These are phyloP conservation scores for Sminthurides aquaticus DNA, from an alignment of 2,888 invertebrate species.

Conservation along the genomic window DNA sequence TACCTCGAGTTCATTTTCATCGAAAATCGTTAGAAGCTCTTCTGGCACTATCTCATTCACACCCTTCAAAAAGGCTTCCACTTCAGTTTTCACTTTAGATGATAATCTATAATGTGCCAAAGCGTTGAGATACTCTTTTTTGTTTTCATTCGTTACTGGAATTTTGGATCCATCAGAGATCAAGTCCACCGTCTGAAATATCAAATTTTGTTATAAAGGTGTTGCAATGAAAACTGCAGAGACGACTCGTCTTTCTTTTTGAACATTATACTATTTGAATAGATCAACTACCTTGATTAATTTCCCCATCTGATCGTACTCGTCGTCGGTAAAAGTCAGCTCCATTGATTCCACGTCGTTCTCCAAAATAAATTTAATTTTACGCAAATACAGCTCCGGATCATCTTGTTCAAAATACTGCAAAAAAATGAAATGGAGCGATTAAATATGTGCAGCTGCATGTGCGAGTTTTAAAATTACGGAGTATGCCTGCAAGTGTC, in stretches of 20 bases:
- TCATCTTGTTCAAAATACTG: slow-evolving; percentile 94
- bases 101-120: slow-evolving; percentile 82
- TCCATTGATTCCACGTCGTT: slow-evolving; percentile 84
- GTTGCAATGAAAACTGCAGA: neutral
- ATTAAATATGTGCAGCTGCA: too few species aligned
- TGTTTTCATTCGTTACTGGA: slow-evolving; percentile 65
- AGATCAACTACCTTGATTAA: slow-evolving; percentile 56
- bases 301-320: slow-evolving; percentile 70
- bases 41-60: slow-evolving; percentile 86
- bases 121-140: slow-evolving; percentile 76
- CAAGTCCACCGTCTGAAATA: slow-evolving; percentile 60
- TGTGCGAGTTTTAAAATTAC: too few species aligned
- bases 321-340: slow-evolving; percentile 80
- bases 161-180: slow-evolving; percentile 73
- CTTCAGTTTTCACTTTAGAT: slow-evolving; percentile 70
- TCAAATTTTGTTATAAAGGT: neutral
- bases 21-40: slow-evolving; percentile 86
- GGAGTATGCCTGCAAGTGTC: too few species aligned
- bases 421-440: slow-evolving; percentile 18
- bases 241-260: too few species aligned
- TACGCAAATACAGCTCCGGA: slow-evolving; percentile 84
- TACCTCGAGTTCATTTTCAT: slow-evolving; percentile 92
- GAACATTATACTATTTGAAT: neutral
- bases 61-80: slow-evolving; percentile 81
- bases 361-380: slow-evolving; percentile 84